phyloP scores from a whole-genome alignment of 2,888 invertebrate species.

The Conus canariensis region DNA sequence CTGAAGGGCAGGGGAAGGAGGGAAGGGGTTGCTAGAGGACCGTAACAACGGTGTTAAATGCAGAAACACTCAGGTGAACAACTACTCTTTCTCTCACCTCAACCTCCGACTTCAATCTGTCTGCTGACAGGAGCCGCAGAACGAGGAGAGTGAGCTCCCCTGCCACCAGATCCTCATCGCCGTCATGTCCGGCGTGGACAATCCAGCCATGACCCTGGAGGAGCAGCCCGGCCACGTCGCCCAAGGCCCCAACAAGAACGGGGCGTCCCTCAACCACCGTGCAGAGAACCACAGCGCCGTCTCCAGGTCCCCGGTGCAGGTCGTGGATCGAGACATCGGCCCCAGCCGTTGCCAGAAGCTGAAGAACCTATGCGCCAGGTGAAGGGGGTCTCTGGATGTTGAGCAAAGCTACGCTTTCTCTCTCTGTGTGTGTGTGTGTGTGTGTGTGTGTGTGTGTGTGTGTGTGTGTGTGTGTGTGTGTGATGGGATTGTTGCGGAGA shows the following conservation, averaged over 20 bases:
- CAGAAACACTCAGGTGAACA: no score
- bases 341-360: conserved; percentile 9
- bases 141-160: not conserved
- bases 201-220: conserved; percentile 23
- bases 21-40: no score
- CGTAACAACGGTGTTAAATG: no score
- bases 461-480: not conserved
- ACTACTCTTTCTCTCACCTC: not conserved
- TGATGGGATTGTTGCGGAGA: not conserved
- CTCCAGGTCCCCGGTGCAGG: not conserved
- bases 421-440: not conserved
- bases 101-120: no score
- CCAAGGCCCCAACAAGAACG: no score
- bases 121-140: not conserved
- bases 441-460: not conserved
- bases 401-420: not conserved
- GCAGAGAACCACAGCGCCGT: not conserved
- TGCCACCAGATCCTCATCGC: not conserved
- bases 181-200: not conserved
- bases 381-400: no score
- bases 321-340: not conserved
- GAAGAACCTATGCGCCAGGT: not conserved
- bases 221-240: not conserved
- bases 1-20: no score
- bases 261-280: no score